Evolutionary conservation across 2,797 vertebrate genomes (phyloP), one percentile per base, ranked within the genome.

Genomic region (Euphonia xanthogaster): DNA sequence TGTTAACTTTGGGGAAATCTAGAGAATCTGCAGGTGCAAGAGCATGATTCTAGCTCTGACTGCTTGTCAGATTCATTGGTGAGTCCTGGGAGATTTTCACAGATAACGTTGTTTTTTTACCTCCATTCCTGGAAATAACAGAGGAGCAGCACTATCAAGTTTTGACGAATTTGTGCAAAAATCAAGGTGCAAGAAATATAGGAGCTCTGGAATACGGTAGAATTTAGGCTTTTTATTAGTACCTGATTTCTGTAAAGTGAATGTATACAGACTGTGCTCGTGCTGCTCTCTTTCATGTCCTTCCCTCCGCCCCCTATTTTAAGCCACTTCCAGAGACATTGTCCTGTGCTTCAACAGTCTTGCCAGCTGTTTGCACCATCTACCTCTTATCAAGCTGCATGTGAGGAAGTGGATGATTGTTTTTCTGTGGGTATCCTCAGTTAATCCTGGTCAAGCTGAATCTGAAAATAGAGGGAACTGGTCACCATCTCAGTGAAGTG

Each of bases 211-310:
- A 62, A 5, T 14, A 45, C 3, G 17, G 4, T 13, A 53, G 13
- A 8, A 6, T 71, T 86, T 47, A 19, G 14, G 20, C 2, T 12
- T 8, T 70, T 77, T 16, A 14, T 44, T 9, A 42, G 44, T 60
- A 63, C 5, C 3, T 44, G 13, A 31, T 74, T 66, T 67, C 28
- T 40, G 5, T 53, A 48, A 86, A 20, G 9, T 22, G 40, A 22
- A 21, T 2, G 3, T 21, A 45, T 35, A 27, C 25, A 71, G 23
- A 25, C 14, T 20, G 1, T 54, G 8, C 7, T 58, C 1, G 0
- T 53, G 23, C 2, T 63, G 20, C 17, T 60, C 62, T 30, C 17
- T 45, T 66, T 65, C 14, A 48, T 27, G 11, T 2, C 13, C 2
- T 50, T 67, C 30, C 44, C 20, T 55, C 14, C 12, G 61, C 2